A percentile compares a stretch with the other conserved stretches of the same genome.
Evolutionary conservation across 2,888 invertebrate species (phyloP).

Genomic region (Drosophila trichaetosa): DNA sequence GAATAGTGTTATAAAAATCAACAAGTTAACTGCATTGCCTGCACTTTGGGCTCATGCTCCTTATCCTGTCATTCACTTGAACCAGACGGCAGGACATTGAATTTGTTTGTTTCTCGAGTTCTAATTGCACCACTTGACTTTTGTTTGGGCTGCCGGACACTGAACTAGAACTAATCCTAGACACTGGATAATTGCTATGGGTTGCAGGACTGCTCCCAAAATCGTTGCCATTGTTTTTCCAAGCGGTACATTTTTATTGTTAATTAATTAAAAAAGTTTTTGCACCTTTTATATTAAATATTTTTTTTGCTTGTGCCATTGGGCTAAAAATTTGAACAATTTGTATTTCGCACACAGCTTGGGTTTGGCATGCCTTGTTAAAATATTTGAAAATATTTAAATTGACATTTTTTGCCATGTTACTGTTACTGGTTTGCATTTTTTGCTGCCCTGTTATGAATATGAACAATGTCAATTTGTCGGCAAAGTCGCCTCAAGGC

Average conservation of each 20-base stretch:
- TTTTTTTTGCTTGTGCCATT: slow-evolving; percentile 22
- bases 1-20: slow-evolving; percentile 51
- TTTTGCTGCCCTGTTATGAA: slow-evolving; percentile 51
- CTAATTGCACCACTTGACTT: slow-evolving; percentile 52
- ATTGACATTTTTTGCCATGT: slow-evolving; percentile 77
- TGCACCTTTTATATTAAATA: slow-evolving; percentile 48
- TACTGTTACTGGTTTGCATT: slow-evolving; percentile 32
- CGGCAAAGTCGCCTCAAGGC: slow-evolving; percentile 54
- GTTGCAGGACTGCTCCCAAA: slow-evolving; percentile 9
- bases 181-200: slow-evolving; percentile 14
- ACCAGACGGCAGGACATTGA: slow-evolving; percentile 12
- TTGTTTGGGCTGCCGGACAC: slow-evolving; percentile 11
- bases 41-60: slow-evolving; percentile 15
- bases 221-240: slow-evolving; percentile 32
- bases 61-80: slow-evolving; percentile 36
- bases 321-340: slow-evolving; percentile 65
- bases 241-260: slow-evolving; percentile 11
- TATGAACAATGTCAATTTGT: slow-evolving; percentile 75
- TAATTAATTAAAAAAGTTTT: slow-evolving; percentile 77
- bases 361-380: slow-evolving; percentile 58
- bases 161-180: slow-evolving; percentile 30
- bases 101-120: slow-evolving; percentile 53
- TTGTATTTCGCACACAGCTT: slow-evolving; percentile 74
- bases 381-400: slow-evolving; percentile 83
- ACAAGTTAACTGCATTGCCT: slow-evolving; percentile 65